These are phyloP conservation scores for Poeciliopsis retropinna DNA, from an alignment of 2,113 vertebrate genomes.

Conservation along the genomic window DNA sequence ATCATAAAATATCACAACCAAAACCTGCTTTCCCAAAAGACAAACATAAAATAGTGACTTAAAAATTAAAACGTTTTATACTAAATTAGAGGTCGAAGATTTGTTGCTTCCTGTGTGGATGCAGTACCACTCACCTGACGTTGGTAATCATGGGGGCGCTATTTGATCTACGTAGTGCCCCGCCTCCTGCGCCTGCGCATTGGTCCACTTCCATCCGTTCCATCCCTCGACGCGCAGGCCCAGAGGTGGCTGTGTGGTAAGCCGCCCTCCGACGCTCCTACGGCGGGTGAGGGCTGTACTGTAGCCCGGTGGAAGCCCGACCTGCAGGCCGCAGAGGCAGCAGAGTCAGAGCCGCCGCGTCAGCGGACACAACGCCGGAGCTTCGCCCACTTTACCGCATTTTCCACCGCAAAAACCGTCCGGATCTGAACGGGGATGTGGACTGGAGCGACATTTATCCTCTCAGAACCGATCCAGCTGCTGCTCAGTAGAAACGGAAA, in stretches of 20 bases:
- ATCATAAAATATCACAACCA: not conserved
- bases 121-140: slow-evolving; percentile 76
- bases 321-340: slow-evolving; percentile 79
- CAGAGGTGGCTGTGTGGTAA: slow-evolving; percentile 32
- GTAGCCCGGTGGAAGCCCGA: slow-evolving; percentile 80
- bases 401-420: slow-evolving; percentile 2
- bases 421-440: not conserved
- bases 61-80: not conserved
- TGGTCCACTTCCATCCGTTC: slow-evolving; percentile 86
- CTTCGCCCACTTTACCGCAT: slow-evolving; percentile 65
- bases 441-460: not conserved
- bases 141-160: slow-evolving; percentile 86
- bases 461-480: slow-evolving; percentile 22
- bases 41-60: not conserved
- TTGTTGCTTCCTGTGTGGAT: accelerated
- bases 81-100: not conserved
- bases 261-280: slow-evolving; percentile 50
- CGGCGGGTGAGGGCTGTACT: slow-evolving; percentile 65
- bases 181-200: slow-evolving; percentile 84
- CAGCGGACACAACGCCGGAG: slow-evolving; percentile 40
- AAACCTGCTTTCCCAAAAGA: not conserved
- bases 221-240: slow-evolving; percentile 69
- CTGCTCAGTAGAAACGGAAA: slow-evolving; percentile 11
- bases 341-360: slow-evolving; percentile 60
- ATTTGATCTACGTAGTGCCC: slow-evolving; percentile 81